These are phyloP conservation scores for Alosa sapidissima DNA, from an alignment of 2,797 vertebrate genomes.

Conservation along the genomic window DNA sequence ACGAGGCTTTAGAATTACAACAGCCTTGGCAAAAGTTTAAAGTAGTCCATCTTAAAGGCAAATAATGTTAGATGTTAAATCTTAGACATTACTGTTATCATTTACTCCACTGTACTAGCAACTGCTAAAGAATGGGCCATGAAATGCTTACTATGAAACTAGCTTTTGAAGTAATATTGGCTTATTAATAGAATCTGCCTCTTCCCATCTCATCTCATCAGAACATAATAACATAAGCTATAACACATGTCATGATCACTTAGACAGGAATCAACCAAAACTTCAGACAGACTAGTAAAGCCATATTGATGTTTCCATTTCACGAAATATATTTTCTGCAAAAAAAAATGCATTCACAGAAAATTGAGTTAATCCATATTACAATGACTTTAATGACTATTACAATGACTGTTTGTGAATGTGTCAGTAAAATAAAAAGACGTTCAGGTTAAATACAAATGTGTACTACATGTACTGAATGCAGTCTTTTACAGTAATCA, in stretches of 20 bases:
- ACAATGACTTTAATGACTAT: no score
- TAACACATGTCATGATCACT: neutral
- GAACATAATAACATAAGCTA: neutral
- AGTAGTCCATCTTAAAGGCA: neutral
- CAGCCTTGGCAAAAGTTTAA: slow-evolving; percentile 10
- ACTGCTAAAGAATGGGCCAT: neutral
- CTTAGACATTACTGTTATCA: neutral
- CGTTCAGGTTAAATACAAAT: no score
- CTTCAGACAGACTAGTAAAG: neutral
- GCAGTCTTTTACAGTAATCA: no score
- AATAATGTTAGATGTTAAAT: slow-evolving; percentile 9
- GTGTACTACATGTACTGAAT: no score
- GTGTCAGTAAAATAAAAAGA: no score
- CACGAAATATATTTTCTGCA: neutral
- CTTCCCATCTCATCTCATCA: neutral
- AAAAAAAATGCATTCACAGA: neutral
- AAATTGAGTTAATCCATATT: neutral
- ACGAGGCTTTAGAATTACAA: neutral
- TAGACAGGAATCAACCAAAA: neutral
- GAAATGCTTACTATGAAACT: neutral
- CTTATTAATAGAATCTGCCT: neutral
- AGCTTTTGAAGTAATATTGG: neutral
- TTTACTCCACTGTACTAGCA: neutral
- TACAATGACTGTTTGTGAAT: no score
- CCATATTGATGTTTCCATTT: neutral